Percentiles rank a stretch among this genome's conserved stretches.
These are phyloP conservation scores for Strigamia crassipes DNA, from an alignment of 2,888 invertebrate species.

Conservation along the genomic window DNA sequence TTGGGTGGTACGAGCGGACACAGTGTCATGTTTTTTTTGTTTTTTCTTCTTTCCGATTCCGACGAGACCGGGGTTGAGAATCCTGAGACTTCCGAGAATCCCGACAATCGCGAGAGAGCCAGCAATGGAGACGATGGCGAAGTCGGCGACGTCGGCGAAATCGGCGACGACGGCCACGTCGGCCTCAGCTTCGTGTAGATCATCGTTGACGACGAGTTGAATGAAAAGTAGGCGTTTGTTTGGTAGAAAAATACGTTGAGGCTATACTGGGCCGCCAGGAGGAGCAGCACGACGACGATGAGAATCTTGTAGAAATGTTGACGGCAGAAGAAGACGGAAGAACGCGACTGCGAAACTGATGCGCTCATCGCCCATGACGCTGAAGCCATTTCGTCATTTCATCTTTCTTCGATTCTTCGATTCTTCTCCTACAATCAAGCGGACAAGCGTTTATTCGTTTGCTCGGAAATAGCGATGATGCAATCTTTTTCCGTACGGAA, in stretches of 20 bases:
- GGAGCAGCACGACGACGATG: conserved; percentile 66
- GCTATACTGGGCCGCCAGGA: conserved; percentile 72
- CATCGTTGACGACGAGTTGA: conserved; percentile 29
- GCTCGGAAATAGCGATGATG: too few relatives aligned
- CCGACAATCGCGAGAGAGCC: too few relatives aligned
- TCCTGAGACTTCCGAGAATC: too few relatives aligned
- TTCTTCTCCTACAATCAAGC: too few relatives aligned
- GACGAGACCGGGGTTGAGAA: too few relatives aligned
- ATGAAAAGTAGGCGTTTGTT: conserved; percentile 49
- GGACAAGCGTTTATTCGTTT: too few relatives aligned
- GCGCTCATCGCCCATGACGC: neutral
- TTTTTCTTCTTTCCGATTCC: neutral
- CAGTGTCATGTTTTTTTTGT: neutral
- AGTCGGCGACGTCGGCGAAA: neutral
- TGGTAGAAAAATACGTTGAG: conserved; percentile 62
- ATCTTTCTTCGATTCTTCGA: too few relatives aligned
- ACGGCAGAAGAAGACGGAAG: conserved; percentile 53
- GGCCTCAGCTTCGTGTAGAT: neutral
- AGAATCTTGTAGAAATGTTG: conserved; percentile 66
- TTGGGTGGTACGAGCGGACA: conserved; percentile 70
- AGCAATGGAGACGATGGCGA: too few relatives aligned
- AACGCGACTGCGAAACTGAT: neutral
- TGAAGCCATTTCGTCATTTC: neutral
- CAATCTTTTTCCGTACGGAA: too few relatives aligned
- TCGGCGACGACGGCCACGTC: too few relatives aligned